Evolutionary conservation across 1,140 invertebrate species (phyloP), one percentile per base, ranked within the genome.

Genomic region (Danaus plexippus): DNA sequence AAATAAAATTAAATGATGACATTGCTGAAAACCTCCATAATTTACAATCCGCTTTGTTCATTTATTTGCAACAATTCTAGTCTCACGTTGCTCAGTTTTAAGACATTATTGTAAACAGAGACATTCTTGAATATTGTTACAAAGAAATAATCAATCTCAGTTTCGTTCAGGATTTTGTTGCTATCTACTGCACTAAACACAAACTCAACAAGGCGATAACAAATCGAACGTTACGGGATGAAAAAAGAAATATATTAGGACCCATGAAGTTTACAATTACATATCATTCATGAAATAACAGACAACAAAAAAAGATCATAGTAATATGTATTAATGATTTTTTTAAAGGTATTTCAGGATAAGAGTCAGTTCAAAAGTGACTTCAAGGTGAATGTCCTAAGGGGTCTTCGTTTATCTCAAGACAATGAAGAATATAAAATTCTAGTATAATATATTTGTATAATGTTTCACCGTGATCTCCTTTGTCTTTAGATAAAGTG

Each of bases 151-250:
- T 77, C 74, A 66, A 71, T 71, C 66, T 81, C 82, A 84, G 80
- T 81, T 74, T 79, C 79, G 72, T 75, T 78, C 80, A 82, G 79
- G 79, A 75, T 71, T 82, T 75, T 81, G 82, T 80, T 69, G 75
- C 78, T 81, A 80, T 83, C 83, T 84, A 86, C 78, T 71, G 75
- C 69, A 73, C 73, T 80, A 84, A 60, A 69, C 62, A 75, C 44
- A 64, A 59, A 58, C 48, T 55, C 43, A 59, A 47, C 49, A 54
- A 54, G 57, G 13, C 42, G 47, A 41, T 43, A 59, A 57, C 51
- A 61, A 10, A 45, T 52, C 22, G 22, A 32, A 32, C 22, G 22
- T 32, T 32, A 32, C 22, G 22, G 22, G 22, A 32, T 22, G 7
- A 32, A 32, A 32, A 32, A 5, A 32, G 22, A 32, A 32, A 32